Evolutionary conservation across 2,888 invertebrate species (phyloP).

Genomic region (Drosophila ezoana): DNA sequence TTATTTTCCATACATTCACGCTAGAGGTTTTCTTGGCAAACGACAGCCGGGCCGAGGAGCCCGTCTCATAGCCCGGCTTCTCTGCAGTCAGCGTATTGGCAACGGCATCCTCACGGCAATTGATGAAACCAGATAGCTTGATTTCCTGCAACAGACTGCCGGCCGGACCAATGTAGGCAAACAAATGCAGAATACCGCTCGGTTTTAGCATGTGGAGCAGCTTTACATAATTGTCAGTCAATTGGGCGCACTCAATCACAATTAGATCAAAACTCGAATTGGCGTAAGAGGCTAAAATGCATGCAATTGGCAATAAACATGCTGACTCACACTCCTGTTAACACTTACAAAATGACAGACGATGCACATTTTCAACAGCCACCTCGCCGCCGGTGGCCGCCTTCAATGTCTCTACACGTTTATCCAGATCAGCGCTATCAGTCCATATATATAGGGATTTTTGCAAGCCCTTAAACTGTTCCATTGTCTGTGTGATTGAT

Average conservation of each 20-base stretch:
- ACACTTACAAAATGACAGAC: conserved; percentile 87
- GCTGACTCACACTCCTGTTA: conserved; percentile 61
- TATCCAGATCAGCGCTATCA: conserved; percentile 85
- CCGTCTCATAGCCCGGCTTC: conserved; percentile 91
- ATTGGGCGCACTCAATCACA: conserved; percentile 84
- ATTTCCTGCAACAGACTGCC: conserved; percentile 86
- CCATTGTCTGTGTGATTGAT: conserved; percentile 67
- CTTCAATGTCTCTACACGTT: conserved; percentile 86
- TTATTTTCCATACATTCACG: conserved; percentile 91
- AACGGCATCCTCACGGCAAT: conserved; percentile 70
- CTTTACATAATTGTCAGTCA: conserved; percentile 86
- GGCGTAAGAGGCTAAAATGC: conserved; percentile 86
- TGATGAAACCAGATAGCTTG: conserved; percentile 88
- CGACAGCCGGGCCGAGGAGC: conserved; percentile 87
- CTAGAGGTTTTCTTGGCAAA: conserved; percentile 75
- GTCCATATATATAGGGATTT: conserved; percentile 88
- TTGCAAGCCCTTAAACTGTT: conserved; percentile 84
- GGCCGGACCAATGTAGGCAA: conserved; percentile 84
- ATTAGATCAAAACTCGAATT: conserved; percentile 88
- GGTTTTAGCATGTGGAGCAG: conserved; percentile 88
- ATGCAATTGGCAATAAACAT: conserved; percentile 32
- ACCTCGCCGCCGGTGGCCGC: conserved; percentile 86
- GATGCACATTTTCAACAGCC: conserved; percentile 87
- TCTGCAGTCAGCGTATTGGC: conserved; percentile 85
- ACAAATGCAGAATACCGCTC: conserved; percentile 87